A percentile compares a stretch with the other conserved stretches of the same genome.
Conservation (phyloP, 2,888 invertebrate species). For the Coleophora deauratella region DNA sequence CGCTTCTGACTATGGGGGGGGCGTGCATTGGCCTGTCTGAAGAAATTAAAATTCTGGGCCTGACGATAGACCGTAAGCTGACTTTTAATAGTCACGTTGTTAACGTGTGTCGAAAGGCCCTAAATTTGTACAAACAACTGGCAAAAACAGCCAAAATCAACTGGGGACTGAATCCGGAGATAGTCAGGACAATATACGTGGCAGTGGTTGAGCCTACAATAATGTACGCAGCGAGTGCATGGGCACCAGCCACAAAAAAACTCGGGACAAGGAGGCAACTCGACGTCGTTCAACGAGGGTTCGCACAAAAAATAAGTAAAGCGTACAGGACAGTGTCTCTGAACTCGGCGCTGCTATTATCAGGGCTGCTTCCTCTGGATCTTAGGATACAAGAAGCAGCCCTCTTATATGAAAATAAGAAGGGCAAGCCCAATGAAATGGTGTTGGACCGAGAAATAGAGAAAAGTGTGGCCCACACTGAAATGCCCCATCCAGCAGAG, state of each 20-base stretch:
- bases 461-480: too few relatives aligned
- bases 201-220: not conserved
- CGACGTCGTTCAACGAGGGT: not conserved
- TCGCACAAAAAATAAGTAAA: conserved; percentile 2
- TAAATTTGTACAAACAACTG: conserved; percentile 4
- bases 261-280: not conserved
- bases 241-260: not conserved
- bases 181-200: not conserved
- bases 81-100: conserved; percentile 9
- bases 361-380: conserved; percentile 12
- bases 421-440: not conserved
- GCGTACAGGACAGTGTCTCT: conserved; percentile 5
- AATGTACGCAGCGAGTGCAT: not conserved
- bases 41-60: conserved; percentile 11
- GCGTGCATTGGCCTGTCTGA: conserved; percentile 1
- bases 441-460: too few relatives aligned
- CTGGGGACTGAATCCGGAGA: conserved; percentile 7
- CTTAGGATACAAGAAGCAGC: conserved; percentile 3
- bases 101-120: conserved; percentile 7
- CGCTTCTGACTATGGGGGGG: conserved; percentile 11
- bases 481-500: too few relatives aligned
- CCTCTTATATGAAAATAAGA: not conserved
- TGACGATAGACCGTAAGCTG: conserved; percentile 9
- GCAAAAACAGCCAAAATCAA: conserved; percentile 2
- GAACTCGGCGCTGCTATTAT: conserved; percentile 6